Conservation (phyloP, 1,140 invertebrate species). For the Ostrea denselamellosa region DNA sequence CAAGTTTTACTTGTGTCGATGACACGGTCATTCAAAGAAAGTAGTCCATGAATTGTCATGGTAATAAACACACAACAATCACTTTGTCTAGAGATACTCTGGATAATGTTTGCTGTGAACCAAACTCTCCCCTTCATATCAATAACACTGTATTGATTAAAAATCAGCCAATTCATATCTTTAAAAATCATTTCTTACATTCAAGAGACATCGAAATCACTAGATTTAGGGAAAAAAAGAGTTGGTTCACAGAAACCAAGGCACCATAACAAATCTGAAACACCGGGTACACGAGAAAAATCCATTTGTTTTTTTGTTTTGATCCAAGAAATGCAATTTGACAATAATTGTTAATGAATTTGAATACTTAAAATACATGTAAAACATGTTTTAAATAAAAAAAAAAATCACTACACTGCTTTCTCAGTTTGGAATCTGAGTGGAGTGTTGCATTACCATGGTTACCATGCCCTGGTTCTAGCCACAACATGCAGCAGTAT, state of each 20-base stretch:
- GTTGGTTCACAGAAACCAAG: not conserved
- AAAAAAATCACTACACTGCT: too few relatives aligned
- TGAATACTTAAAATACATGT: too few relatives aligned
- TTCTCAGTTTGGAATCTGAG: too few relatives aligned
- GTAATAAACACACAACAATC: conserved; percentile 1
- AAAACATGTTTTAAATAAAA: too few relatives aligned
- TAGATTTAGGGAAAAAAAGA: not conserved
- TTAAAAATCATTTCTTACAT: too few relatives aligned
- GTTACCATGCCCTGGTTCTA: not conserved
- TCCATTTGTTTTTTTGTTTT: too few relatives aligned
- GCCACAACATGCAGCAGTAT: conserved; percentile 14
- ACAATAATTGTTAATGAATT: too few relatives aligned
- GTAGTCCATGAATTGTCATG: conserved; percentile 2
- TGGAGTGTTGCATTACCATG: not conserved
- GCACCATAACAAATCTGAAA: not conserved
- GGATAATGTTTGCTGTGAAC: not conserved
- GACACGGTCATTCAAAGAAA: not conserved
- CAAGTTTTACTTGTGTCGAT: not conserved
- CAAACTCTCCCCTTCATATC: not conserved
- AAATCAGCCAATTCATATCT: not conserved
- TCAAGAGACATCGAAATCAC: not conserved
- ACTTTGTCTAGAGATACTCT: conserved; percentile 27
- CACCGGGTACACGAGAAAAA: too few relatives aligned
- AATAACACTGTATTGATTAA: not conserved
- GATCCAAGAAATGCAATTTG: too few relatives aligned